Evolutionary conservation across 2,888 invertebrate genomes (phyloP), one percentile per base, ranked within the genome.

Genomic region (Agrochola lota): DNA sequence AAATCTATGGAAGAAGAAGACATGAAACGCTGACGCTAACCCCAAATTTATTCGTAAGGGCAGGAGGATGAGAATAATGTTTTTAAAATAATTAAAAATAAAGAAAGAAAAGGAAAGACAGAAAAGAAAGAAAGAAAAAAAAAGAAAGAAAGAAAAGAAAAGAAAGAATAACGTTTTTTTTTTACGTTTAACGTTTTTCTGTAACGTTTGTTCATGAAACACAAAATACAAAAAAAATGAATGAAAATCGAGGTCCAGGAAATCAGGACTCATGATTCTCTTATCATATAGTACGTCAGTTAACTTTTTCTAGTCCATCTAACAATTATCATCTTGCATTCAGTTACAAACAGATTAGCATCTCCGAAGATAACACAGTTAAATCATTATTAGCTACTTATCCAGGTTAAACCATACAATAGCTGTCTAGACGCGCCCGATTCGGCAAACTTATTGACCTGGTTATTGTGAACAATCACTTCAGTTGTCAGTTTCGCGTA

Each of bases 381-480:
- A 67, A 74, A 80, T 55, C 35, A 71, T 72, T 60, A 72, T 66
- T 40, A 81, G 23, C 17, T 17, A 49, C 12, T 1, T 66, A 85
- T 85, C 72, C 49, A 52, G 84, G 85, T 83, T 85, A 73, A 72
- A 49, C 40, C 63, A n/a, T 71, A 85, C 83, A 85, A 79, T 85
- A 60, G 75, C 26, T 20, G 80, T 85, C 84, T 85, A 85, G 84
- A 72, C 84, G 62, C 62, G 76, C 81, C 85, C 49, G 74, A 67
- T 79, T 74, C 64, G 71, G 15, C 69, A 43, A 69, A 85, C 72
- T 78, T 85, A 85, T 74, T 88, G 85, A 86, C 87, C 86, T 63
- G 74, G 68, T 80, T 86, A 79, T 59, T 55, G 55, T 63, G 66
- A 76, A 87, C 88, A 87, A 87, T 84, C 71, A 76, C 71, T 71